phyloP scores from a whole-genome alignment of 2,888 invertebrate species.

The Pterobdella sp. region DNA sequence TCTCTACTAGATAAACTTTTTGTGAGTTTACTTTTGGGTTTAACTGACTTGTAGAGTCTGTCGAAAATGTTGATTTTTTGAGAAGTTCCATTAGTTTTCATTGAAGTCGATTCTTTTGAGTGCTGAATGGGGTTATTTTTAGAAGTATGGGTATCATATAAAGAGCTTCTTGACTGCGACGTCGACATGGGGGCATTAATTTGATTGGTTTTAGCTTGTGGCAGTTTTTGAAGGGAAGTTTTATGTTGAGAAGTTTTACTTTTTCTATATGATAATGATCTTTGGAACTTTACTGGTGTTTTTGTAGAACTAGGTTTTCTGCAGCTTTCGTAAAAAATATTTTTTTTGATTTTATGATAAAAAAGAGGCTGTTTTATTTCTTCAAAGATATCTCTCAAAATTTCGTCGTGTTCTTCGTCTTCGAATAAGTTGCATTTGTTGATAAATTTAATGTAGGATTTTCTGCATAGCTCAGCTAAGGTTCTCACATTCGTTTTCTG shows the following conservation, averaged over 20 bases:
- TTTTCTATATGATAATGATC: not conserved
- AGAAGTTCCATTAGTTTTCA: not conserved
- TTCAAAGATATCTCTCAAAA: constrained; percentile 3
- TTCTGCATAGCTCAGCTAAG: not conserved
- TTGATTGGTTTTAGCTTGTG: no score
- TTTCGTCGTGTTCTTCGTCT: not conserved
- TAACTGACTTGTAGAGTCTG: constrained; percentile 1
- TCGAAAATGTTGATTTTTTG: not conserved
- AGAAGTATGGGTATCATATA: no score
- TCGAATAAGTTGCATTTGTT: not conserved
- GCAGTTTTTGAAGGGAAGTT: no score
- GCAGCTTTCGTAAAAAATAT: not conserved
- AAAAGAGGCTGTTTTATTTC: not conserved
- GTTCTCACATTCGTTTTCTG: not conserved
- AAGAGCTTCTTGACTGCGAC: no score
- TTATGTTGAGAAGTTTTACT: not conserved
- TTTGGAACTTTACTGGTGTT: not conserved
- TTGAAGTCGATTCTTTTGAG: no score
- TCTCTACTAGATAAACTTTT: not conserved
- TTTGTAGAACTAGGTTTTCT: not conserved
- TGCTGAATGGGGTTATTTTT: not conserved
- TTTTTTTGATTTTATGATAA: not conserved
- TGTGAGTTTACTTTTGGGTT: not conserved
- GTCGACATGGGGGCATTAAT: not conserved
- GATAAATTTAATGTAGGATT: not conserved